Evolutionary conservation across 1,140 invertebrate genomes (phyloP).

Genomic region (Drosophila sproati): DNA sequence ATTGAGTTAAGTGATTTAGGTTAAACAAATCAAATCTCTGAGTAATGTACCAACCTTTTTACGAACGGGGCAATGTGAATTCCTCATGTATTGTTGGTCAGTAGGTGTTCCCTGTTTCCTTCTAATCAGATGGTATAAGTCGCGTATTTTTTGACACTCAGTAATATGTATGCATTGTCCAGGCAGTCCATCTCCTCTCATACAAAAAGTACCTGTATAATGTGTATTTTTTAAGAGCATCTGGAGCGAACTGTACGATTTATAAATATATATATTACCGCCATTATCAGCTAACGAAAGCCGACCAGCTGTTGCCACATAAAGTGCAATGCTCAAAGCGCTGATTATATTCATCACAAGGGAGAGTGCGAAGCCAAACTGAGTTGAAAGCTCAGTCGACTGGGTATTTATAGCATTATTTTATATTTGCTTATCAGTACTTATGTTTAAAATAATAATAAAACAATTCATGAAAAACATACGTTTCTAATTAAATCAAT

Average conservation of each 20-base stretch:
- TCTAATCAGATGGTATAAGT: neutral
- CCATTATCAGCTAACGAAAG: neutral
- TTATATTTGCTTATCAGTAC: neutral
- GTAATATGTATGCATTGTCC: neutral
- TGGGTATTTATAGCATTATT: neutral
- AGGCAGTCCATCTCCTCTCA: neutral
- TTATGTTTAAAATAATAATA: too few relatives aligned
- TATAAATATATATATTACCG: neutral
- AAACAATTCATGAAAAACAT: too few relatives aligned
- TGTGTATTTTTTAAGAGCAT: too few relatives aligned
- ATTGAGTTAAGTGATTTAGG: too few relatives aligned
- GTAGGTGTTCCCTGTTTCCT: neutral
- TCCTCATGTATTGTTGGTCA: neutral
- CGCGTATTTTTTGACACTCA: neutral
- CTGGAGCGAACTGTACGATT: too few relatives aligned
- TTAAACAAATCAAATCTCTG: neutral
- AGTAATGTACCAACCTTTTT: neutral
- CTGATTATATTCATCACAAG: conserved; percentile 1
- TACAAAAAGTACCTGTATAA: conserved; percentile 3
- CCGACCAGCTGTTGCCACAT: neutral
- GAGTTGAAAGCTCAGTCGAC: neutral
- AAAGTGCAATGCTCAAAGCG: neutral
- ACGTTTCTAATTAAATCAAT: too few relatives aligned
- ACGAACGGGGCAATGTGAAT: neutral
- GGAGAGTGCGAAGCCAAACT: neutral